Evolutionary conservation across 2,113 vertebrate genomes (phyloP), one percentile per base, ranked within the genome.

Genomic region (Ameiurus melas): DNA sequence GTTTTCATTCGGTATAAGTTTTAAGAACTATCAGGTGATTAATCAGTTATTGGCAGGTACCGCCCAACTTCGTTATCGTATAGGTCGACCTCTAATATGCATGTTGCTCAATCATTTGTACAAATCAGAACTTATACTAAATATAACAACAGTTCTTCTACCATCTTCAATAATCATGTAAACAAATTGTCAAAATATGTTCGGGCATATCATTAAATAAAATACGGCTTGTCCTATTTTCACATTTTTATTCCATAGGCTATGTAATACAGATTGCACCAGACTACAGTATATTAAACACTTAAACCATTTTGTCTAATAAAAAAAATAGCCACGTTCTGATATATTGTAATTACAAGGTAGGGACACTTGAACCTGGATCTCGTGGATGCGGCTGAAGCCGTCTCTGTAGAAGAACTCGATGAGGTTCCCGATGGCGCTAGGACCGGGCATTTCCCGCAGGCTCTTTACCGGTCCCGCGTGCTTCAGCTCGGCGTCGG

Each of bases 391-490:
- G 91, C 97, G 96, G 85, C 95, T 93, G 89, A 98, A 98, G 1
- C 97, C 97, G 89, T 97, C 97, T 90, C 93, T 96, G 92, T 95
- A 97, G 92, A 99, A 98, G 92, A 98, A 97, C 92, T 99, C 97
- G 17, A 96, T 71, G 86, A 99, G 90, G 85, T 98, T 98, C 87
- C 94, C 92, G 7, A 97, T 14, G 3, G 95, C 95, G 89, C 94
- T 94, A 78, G 97, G 97, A 89, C 97, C 97, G 0, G 97, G 97
- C 97, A 98, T 97, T 92, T 97, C 97, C 3, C 94, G 92, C 68
- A 98, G 94, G 36, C 79, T 94, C 92, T 95, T 97, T 62, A 94
- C 88, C 58, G 71, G 5, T 53, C 88, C 85, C 51, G 7, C 86
- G 71, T 19, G 33, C 60, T 70, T 20, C 19, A 27, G 5, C 33